Evolutionary conservation across 2,888 invertebrate genomes (phyloP), one percentile per base, ranked within the genome.

Genomic region (Dasypogon diadema): DNA sequence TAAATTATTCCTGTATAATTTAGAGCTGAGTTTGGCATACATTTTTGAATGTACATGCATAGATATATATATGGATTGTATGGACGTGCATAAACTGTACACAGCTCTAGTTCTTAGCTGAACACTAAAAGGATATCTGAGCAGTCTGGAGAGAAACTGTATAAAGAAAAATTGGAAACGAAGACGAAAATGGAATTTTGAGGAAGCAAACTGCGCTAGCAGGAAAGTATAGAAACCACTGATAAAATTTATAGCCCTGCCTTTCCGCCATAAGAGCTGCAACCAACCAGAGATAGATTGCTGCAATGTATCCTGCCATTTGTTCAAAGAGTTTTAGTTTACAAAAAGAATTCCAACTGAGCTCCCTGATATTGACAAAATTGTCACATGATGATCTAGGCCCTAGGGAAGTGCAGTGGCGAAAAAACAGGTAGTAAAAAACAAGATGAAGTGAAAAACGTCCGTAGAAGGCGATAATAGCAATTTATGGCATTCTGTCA

Each of bases 1-100:
- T 75, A 75, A 77, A 77, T 77, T 75, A 77, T 70, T 77, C 58
- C 58, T 21, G 68, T 46, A 77, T 75, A 75, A 77, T 75, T 75
- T 72, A 34, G 68, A 77, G 68, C 74, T 68, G 70, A 70, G 60
- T 75, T 77, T 77, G 74, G 75, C 72, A 77, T 77, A 74, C 46
- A 77, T 70, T 70, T 54, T 46, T 22, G 21, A 42, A 37, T 54
- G 51, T 30, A 70, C 30, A 34, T 10, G 34, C 54, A 26, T 70
- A 54, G 2, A 56, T 26, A 26, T 26, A 26, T 30, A 18, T 22
- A 24, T 26, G 30, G 14, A 55, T 55, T n/a, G n/a, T n/a, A n/a
- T n/a, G n/a, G n/a, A n/a, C n/a, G n/a, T n/a, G n/a, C n/a, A n/a
- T n/a, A n/a, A 51, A 46, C 37, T 63, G 42, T 21, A 21, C 42